A percentile compares a stretch with the other conserved stretches of the same genome.
Evolutionary conservation across 2,797 vertebrate genomes (phyloP).

Genomic region (Falco naumanni): DNA sequence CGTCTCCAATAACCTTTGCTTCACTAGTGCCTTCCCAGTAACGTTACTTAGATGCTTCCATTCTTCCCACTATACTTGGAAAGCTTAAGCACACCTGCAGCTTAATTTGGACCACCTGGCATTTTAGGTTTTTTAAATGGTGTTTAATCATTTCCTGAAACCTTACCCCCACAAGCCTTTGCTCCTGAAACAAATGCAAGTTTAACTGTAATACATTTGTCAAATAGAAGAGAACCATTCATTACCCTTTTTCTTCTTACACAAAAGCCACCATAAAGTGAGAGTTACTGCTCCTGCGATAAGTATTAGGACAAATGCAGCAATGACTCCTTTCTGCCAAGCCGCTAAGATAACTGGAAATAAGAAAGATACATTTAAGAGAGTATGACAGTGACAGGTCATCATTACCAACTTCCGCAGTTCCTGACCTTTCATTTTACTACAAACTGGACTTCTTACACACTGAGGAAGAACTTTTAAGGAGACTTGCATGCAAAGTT

Average conservation of each 20-base stretch:
- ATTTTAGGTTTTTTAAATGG: background rate
- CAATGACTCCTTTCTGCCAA: slow-evolving; percentile 80
- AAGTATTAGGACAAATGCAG: slow-evolving; percentile 43
- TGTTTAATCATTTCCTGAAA: background rate
- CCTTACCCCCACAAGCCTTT: background rate
- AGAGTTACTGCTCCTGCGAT: slow-evolving; percentile 8
- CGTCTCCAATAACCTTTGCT: background rate
- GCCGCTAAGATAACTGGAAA: slow-evolving; percentile 76
- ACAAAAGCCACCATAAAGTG: slow-evolving; percentile 47
- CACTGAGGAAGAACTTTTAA: background rate
- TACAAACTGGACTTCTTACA: background rate
- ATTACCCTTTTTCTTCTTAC: slow-evolving; percentile 78
- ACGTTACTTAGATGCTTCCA: background rate
- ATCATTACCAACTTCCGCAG: background rate
- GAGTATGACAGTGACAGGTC: background rate
- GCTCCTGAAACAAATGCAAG: background rate
- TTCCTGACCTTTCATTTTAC: background rate
- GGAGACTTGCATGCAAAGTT: background rate
- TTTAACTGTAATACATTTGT: background rate
- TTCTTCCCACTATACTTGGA: background rate
- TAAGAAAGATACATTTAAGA: background rate
- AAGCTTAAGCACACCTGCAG: background rate
- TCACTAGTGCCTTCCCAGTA: background rate
- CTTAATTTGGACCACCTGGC: background rate
- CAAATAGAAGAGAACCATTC: background rate